These are phyloP conservation scores for Tryphoninae sp. DNA, from an alignment of 2,888 invertebrate genomes.

Conservation along the genomic window DNA sequence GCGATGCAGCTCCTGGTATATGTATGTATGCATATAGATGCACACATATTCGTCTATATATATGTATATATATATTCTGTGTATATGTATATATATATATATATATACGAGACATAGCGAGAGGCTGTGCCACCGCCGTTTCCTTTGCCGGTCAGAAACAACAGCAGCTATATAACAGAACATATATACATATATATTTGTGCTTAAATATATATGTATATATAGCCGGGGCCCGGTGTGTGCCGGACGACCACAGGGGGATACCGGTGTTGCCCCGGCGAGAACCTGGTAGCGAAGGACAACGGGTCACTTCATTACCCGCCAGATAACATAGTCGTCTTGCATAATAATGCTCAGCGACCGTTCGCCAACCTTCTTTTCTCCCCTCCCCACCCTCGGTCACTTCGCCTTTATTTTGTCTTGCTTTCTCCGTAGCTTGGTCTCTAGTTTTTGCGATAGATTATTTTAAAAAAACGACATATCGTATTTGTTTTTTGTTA, in stretches of 20 bases:
- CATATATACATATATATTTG: neutral
- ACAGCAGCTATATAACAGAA: conserved; percentile 3
- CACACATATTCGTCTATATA: neutral
- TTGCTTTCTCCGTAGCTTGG: neutral
- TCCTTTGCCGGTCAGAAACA: conserved; percentile 59
- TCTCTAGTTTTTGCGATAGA: conserved; percentile 8
- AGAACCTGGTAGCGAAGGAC: conserved; percentile 76
- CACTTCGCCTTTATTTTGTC: conserved; percentile 16
- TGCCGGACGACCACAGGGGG: conserved; percentile 51
- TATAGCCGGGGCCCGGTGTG: conserved; percentile 52
- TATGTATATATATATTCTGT: neutral
- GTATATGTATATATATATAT: neutral
- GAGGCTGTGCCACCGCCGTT: conserved; percentile 40
- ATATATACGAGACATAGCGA: conserved; percentile 28
- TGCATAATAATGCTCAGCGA: conserved; percentile 71
- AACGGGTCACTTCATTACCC: conserved; percentile 76
- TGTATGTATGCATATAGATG: neutral
- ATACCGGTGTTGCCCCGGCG: conserved; percentile 63
- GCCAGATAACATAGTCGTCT: conserved; percentile 76
- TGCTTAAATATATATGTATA: conserved; percentile 59
- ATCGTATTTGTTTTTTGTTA: neutral
- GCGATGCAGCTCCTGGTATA: conserved; percentile 40
- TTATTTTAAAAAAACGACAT: conserved; percentile 10
- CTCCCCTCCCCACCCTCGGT: conserved; percentile 48
- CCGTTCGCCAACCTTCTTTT: conserved; percentile 29